A percentile compares a stretch with the other conserved stretches of the same genome.
These are phyloP conservation scores for Sceloporus undulatus DNA, from an alignment of 2,113 vertebrate genomes.

Conservation along the genomic window DNA sequence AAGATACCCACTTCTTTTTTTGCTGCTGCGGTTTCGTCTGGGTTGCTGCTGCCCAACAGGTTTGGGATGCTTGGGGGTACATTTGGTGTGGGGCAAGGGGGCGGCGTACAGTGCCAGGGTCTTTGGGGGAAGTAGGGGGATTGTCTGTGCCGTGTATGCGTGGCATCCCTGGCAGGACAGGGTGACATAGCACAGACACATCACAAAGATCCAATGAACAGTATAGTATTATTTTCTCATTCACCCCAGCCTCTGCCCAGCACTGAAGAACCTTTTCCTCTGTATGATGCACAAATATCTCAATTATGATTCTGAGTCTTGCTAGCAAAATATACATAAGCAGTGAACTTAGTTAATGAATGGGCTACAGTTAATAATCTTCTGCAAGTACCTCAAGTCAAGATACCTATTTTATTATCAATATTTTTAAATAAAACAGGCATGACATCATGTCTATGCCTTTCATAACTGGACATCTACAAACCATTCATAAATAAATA, in stretches of 20 bases:
- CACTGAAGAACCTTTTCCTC: no score
- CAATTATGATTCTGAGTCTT: not conserved
- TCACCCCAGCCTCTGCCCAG: not conserved
- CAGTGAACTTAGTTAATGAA: not conserved
- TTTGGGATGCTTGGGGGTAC: no score
- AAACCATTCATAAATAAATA: not conserved
- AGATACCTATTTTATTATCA: no score
- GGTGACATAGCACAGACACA: accelerated
- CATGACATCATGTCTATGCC: not conserved
- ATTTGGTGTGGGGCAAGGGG: no score
- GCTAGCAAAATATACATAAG: not conserved
- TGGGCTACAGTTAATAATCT: not conserved
- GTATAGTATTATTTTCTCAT: not conserved
- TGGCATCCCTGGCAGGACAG: slow-evolving; percentile 89
- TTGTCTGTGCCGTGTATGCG: slow-evolving; percentile 94
- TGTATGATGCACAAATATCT: not conserved
- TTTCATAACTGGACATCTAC: not conserved
- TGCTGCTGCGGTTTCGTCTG: no score
- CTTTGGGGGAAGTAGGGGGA: slow-evolving; percentile 95
- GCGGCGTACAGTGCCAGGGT: slow-evolving; percentile 88
- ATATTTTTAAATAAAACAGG: no score
- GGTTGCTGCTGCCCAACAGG: no score
- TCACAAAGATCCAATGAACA: not conserved
- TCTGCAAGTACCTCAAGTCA: not conserved
- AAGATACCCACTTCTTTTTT: no score